Percentiles rank a stretch among this genome's conserved stretches.
phyloP scores from a whole-genome alignment of 1,140 invertebrate genomes.

The Plectrocnemia conspersa region DNA sequence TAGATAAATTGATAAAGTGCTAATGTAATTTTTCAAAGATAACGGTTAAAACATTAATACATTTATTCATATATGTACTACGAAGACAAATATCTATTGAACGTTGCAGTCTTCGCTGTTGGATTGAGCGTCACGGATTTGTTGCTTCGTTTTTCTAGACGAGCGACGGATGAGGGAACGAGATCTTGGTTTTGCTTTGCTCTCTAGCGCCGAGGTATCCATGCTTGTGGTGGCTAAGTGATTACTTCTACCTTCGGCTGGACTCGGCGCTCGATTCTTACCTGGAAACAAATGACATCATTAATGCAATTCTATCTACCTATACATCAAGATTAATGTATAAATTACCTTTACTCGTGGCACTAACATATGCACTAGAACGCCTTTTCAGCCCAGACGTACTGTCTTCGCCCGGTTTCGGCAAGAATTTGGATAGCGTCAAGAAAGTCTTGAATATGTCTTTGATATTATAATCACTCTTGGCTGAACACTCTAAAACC shows the following conservation, averaged over 20 bases:
- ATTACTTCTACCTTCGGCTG: conserved; percentile 34
- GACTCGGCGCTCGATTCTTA: conserved; percentile 40
- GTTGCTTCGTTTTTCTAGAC: conserved; percentile 74
- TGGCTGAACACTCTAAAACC: conserved; percentile 77
- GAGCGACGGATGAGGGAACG: conserved; percentile 73
- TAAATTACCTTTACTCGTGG: conserved; percentile 51
- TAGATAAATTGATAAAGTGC: no score
- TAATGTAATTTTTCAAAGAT: no score
- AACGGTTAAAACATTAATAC: background rate
- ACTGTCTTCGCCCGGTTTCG: conserved; percentile 53
- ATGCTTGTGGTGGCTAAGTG: conserved; percentile 43
- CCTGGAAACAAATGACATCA: conserved; percentile 31
- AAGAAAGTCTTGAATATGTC: conserved; percentile 71
- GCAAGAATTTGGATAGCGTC: conserved; percentile 62
- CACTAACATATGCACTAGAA: conserved; percentile 68
- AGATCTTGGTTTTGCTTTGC: conserved; percentile 58
- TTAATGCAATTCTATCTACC: background rate
- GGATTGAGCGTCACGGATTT: conserved; percentile 64
- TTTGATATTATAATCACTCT: conserved; percentile 71
- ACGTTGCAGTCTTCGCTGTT: conserved; percentile 64
- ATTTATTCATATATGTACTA: background rate
- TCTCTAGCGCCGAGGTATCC: conserved; percentile 34
- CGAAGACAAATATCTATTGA: conserved; percentile 48
- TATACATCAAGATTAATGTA: background rate
- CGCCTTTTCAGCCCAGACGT: conserved; percentile 61